phyloP scores from a whole-genome alignment of 2,888 invertebrate species.

The Hypselothyrea guttata region DNA sequence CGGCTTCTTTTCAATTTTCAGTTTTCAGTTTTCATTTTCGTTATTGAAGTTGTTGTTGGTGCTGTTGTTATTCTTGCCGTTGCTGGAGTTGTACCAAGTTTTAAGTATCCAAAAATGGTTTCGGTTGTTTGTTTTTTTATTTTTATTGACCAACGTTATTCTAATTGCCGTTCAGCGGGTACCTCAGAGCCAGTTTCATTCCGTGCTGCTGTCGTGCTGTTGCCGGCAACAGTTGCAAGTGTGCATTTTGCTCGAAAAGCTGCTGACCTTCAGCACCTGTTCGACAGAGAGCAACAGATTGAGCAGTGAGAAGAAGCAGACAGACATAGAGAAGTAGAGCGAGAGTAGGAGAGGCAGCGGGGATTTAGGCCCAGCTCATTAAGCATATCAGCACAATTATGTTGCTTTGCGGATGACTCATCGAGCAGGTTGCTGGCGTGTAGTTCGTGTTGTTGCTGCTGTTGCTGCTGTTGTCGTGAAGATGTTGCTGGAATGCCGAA shows the following conservation, averaged over 20 bases:
- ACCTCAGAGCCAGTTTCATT: too few relatives aligned
- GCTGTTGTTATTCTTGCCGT: constrained; percentile 9
- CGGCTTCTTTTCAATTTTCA: constrained; percentile 52
- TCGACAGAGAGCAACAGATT: constrained; percentile 25
- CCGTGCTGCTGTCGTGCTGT: constrained; percentile 8
- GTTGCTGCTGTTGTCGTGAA: constrained; percentile 26
- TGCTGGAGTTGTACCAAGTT: constrained; percentile 46
- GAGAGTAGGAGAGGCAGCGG: background rate
- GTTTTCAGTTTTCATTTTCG: constrained; percentile 70
- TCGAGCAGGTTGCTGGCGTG: constrained; percentile 37
- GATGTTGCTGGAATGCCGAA: constrained; percentile 59
- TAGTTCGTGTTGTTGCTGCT: constrained; percentile 12
- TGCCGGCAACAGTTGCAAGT: constrained; percentile 24
- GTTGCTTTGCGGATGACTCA: constrained; percentile 41
- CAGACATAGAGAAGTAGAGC: background rate
- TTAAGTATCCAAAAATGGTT: constrained; percentile 23
- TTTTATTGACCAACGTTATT: constrained; percentile 3
- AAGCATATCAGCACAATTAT: constrained; percentile 65
- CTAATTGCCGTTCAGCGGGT: constrained; percentile 20
- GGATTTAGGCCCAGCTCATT: constrained; percentile 50
- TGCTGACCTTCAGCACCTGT: constrained; percentile 74
- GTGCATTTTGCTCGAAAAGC: constrained; percentile 41
- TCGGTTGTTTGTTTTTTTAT: constrained; percentile 1
- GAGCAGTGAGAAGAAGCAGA: background rate
- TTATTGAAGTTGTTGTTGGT: constrained; percentile 34